Conservation (phyloP, 64 coral and sea anemone genomes). For the Porites australiensis region DNA sequence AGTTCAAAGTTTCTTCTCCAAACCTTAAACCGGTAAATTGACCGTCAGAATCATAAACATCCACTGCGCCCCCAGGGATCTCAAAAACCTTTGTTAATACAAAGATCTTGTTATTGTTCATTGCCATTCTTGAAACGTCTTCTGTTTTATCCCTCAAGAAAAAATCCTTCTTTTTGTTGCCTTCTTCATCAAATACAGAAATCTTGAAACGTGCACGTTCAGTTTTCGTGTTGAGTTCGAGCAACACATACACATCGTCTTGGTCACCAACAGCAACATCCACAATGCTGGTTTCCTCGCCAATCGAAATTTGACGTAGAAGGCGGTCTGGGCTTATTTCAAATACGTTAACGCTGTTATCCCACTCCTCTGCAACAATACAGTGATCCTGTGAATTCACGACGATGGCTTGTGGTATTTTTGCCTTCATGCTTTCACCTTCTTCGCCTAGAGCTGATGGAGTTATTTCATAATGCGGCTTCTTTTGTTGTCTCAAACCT, state of each 20-base stretch:
- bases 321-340: neutral
- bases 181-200: neutral
- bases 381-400: neutral
- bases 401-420: neutral
- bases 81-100: neutral
- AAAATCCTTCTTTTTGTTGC: neutral
- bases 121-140: neutral
- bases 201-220: neutral
- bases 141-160: neutral
- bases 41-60: neutral
- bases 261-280: neutral
- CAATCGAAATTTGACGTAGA: neutral
- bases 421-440: neutral
- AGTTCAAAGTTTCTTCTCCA: neutral
- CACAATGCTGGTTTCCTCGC: neutral
- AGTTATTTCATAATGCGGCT: neutral
- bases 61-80: neutral
- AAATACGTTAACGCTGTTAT: neutral
- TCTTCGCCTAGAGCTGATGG: neutral
- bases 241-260: neutral
- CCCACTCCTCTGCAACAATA: conserved; percentile 26
- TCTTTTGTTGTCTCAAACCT: neutral
- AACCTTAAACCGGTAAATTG: neutral
- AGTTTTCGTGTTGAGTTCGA: neutral
- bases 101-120: neutral